Conservation (phyloP, 2,797 vertebrate species). For the Coregonus suidteri region DNA sequence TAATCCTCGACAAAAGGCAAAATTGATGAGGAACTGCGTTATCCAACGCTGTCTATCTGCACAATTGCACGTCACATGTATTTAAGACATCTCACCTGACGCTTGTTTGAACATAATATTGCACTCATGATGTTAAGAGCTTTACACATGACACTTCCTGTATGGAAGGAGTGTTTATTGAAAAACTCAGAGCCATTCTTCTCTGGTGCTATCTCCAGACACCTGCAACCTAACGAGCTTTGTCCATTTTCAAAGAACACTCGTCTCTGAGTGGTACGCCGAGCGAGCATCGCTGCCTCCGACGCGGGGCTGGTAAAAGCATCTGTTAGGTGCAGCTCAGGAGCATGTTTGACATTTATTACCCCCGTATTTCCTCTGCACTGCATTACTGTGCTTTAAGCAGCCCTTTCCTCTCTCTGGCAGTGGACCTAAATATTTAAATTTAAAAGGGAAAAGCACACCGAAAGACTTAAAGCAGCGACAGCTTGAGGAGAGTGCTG, state of each 20-base stretch:
- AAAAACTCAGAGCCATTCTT: constrained; percentile 73
- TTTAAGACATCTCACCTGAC: constrained; percentile 62
- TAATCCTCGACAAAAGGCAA: constrained; percentile 41
- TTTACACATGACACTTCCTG: constrained; percentile 72
- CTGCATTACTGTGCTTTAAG: constrained; percentile 73
- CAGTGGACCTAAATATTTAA: constrained; percentile 83
- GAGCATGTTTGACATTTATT: constrained; percentile 78
- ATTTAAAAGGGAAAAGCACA: constrained; percentile 73
- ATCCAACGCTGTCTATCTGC: constrained; percentile 21
- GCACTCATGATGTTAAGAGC: constrained; percentile 59
- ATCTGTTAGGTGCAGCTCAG: constrained; percentile 79
- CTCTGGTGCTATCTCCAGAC: constrained; percentile 72
- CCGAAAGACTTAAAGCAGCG: constrained; percentile 64
- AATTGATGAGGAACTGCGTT: constrained; percentile 31
- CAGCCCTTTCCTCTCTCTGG: constrained; percentile 70
- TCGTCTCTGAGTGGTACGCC: constrained; percentile 67
- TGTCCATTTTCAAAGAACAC: constrained; percentile 77
- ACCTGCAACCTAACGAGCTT: constrained; percentile 82
- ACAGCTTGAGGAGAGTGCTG: constrained; percentile 73
- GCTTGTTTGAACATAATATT: constrained; percentile 64
- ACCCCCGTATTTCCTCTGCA: constrained; percentile 75
- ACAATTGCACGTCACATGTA: constrained; percentile 34
- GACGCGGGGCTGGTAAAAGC: constrained; percentile 78
- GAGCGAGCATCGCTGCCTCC: constrained; percentile 68
- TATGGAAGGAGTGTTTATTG: constrained; percentile 72